phyloP scores from a whole-genome alignment of 2,113 vertebrate species.

The Chaenocephalus aceratus region DNA sequence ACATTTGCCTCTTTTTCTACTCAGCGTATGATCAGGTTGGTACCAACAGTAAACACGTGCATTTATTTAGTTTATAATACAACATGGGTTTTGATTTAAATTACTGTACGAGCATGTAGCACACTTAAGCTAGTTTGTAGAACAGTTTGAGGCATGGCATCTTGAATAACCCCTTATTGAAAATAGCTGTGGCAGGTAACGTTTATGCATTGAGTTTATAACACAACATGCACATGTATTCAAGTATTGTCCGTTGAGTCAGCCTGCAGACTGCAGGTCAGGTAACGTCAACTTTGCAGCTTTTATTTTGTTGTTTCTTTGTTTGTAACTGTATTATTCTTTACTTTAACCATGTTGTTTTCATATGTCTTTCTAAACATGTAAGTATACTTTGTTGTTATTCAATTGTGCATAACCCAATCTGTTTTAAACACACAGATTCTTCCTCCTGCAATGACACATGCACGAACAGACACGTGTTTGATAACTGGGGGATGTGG shows the following conservation, averaged over 20 bases:
- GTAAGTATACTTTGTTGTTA: background rate
- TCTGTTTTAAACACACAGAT: constrained; percentile 37
- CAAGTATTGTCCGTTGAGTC: background rate
- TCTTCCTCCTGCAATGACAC: constrained; percentile 59
- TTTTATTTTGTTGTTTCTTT: background rate
- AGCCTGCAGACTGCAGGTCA: background rate
- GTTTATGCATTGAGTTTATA: background rate
- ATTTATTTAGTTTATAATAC: background rate
- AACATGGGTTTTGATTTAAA: background rate
- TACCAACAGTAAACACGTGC: background rate
- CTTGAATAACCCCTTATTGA: background rate
- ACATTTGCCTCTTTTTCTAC: background rate
- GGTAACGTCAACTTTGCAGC: background rate
- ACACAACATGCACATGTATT: background rate
- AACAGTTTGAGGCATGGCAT: background rate
- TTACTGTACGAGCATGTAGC: background rate
- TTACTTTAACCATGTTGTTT: rapidly evolving
- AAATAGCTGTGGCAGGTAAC: background rate
- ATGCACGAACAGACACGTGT: constrained; percentile 59
- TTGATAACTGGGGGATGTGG: constrained; percentile 93
- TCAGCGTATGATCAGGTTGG: constrained; percentile 22
- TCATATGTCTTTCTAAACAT: background rate
- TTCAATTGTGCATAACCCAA: background rate
- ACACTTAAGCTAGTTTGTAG: background rate
- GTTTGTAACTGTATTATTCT: background rate